Conservation (phyloP, 2,888 invertebrate species). For the Caenorhabditis sp. region DNA sequence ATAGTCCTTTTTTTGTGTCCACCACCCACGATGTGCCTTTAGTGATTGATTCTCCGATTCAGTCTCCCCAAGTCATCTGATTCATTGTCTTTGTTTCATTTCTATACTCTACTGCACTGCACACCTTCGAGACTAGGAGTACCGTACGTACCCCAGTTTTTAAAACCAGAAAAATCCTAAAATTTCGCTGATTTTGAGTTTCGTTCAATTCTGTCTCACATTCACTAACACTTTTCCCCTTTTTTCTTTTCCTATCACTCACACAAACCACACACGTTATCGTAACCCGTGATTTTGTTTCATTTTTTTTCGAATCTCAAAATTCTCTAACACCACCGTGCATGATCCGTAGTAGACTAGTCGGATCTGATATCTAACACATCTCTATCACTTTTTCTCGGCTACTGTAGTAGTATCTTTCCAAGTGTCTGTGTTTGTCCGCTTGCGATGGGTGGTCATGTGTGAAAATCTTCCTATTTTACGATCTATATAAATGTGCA, state of each 20-base stretch:
- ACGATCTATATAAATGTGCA: conserved; percentile 5
- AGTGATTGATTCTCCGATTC: conserved; percentile 63
- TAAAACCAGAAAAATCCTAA: not conserved
- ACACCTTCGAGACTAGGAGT: conserved; percentile 1
- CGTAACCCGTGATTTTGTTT: conserved; percentile 33
- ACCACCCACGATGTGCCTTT: conserved; percentile 67
- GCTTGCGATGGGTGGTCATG: conserved; percentile 68
- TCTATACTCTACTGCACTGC: conserved; percentile 23
- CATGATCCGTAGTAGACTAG: conserved; percentile 46
- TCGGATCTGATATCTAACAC: conserved; percentile 34
- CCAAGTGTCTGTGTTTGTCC: conserved; percentile 68
- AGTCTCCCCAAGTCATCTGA: conserved; percentile 38
- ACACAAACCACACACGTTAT: conserved; percentile 44
- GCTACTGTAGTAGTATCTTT: conserved; percentile 58
- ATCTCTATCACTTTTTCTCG: conserved; percentile 44
- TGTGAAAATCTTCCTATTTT: conserved; percentile 62
- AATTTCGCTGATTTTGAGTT: conserved; percentile 5
- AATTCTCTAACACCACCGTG: conserved; percentile 2
- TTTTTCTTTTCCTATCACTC: conserved; percentile 39
- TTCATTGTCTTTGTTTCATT: conserved; percentile 53
- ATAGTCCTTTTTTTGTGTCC: conserved; percentile 64
- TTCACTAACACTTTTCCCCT: conserved; percentile 40
- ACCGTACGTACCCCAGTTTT: too few relatives aligned
- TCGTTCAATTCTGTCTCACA: conserved; percentile 19
- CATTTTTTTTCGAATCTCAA: not conserved